A percentile compares a stretch with the other conserved stretches of the same genome.
phyloP scores from a whole-genome alignment of 2,888 invertebrate genomes.

The Schizotus pectinicornis region DNA sequence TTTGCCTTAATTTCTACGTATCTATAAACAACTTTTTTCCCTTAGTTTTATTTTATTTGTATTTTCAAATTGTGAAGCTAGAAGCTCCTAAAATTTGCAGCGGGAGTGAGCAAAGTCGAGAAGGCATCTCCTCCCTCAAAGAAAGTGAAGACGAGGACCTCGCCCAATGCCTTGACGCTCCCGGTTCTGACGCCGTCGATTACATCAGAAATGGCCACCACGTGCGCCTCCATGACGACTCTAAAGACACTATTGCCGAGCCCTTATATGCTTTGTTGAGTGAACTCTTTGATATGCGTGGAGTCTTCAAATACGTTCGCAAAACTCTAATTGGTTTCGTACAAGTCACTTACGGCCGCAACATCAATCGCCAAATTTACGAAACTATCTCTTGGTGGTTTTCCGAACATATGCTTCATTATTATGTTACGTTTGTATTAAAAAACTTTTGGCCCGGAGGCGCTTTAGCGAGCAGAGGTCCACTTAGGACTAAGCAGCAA shows the following conservation, averaged over 20 bases:
- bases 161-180: conserved; percentile 76
- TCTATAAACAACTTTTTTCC: too few relatives aligned
- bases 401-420: conserved; percentile 89
- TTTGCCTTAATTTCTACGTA: too few relatives aligned
- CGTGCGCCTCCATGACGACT: conserved; percentile 63
- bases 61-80: too few relatives aligned
- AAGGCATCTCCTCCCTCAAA: conserved; percentile 56
- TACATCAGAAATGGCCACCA: conserved; percentile 46
- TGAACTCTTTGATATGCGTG: conserved; percentile 89
- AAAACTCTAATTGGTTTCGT: conserved; percentile 90
- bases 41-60: not conserved
- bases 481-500: conserved; percentile 65
- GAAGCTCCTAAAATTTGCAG: conserved; percentile 44
- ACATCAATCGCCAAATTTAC: conserved; percentile 89
- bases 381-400: conserved; percentile 87
- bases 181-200: conserved; percentile 59
- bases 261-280: conserved; percentile 86
- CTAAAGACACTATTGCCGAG: conserved; percentile 87
- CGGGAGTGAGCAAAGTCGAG: conserved; percentile 46
- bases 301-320: conserved; percentile 86
- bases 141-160: conserved; percentile 83
- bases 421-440: conserved; percentile 80
- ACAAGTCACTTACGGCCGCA: conserved; percentile 67
- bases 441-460: conserved; percentile 93
- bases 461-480: conserved; percentile 66